Evolutionary conservation across 1,140 invertebrate genomes (phyloP).

Genomic region (Drosophila santomea): DNA sequence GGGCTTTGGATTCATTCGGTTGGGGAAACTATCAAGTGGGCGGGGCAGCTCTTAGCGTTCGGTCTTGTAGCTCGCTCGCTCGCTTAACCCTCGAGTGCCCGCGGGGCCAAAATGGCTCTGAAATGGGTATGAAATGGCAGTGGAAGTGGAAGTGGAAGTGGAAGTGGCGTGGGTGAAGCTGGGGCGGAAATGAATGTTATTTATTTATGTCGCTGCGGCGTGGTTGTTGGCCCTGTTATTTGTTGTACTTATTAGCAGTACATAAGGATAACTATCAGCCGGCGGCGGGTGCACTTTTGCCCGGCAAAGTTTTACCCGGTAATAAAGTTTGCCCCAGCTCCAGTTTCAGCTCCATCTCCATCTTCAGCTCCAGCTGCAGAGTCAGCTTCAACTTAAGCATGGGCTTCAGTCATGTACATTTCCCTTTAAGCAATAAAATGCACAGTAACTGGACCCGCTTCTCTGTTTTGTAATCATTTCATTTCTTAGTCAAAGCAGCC

Average conservation of each 20-base stretch:
- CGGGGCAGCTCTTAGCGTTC: conserved; percentile 6
- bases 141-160: not conserved
- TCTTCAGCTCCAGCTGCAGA: conserved; percentile 10
- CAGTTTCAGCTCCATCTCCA: not conserved
- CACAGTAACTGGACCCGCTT: conserved; percentile 17
- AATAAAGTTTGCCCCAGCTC: conserved; percentile 48
- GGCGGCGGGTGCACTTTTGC: conserved; percentile 26
- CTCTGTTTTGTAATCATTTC: conserved; percentile 58
- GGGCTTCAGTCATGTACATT: conserved; percentile 35
- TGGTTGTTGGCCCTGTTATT: conserved; percentile 46
- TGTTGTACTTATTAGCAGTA: conserved; percentile 63
- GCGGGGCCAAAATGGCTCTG: not conserved
- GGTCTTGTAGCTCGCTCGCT: conserved; percentile 26
- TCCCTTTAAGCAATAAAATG: conserved; percentile 44
- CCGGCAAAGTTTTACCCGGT: conserved; percentile 16
- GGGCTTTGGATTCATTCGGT: conserved; percentile 29
- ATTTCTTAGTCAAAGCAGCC: conserved; percentile 62
- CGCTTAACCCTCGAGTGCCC: conserved; percentile 43
- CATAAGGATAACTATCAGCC: conserved; percentile 61
- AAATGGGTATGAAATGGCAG: not conserved
- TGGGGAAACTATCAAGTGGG: conserved; percentile 50
- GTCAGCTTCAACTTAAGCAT: conserved; percentile 11
- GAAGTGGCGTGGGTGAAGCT: not conserved
- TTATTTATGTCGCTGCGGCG: conserved; percentile 46
- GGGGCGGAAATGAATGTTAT: conserved; percentile 28